Base-by-base conservation (phyloP, 2,888 invertebrate species). In the Chorisops tibialis region DNA sequence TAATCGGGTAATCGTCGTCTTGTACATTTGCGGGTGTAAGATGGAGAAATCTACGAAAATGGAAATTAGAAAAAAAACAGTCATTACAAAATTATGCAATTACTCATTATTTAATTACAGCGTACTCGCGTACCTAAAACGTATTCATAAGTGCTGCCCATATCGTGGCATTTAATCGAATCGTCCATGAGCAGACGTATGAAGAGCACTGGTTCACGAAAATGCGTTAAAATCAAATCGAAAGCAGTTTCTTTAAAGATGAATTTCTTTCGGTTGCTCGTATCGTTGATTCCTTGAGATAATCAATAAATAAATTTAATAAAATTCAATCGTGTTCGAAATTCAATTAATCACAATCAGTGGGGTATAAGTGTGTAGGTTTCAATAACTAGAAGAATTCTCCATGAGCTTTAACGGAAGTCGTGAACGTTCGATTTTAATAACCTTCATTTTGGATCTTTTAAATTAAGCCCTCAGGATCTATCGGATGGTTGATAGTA, bases 1-100 rank as follows among this genome's bases (percentile, higher is more conserved):
- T n/a, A 22, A 16, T 9, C n/a, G 7, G 12, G n/a, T 35, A 50
- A 7, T 12, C 12, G 6, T 3, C 4, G 19, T 9, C n/a, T 45
- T 43, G 16, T 1, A 18, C 22, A 14, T 39, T 19, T 39, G 56
- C 35, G 65, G 65, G 43, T 63, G 63, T 50, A 81, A 69, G 16
- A 78, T 67, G 21, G 73, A 67, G 68, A 80, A 79, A 72, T 80
- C 79, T 69, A 18, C 11, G 12, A 59, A 54, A 12, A 49, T 16
- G 14, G 37, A 35, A 45, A 19, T 11, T 1, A 18, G 1, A 18
- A 5, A n/a, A n/a, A 30, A 30, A 30, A 5, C 30, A 30, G 30
- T 30, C 9, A 30, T 30, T 5, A 30, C 7, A 9, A 30, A 51
- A 51, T 61, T 37, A 48, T 38, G 48, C 54, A 43, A 37, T 19